Conservation (phyloP, 2,113 vertebrate species). For the Isurus oxyrinchus region DNA sequence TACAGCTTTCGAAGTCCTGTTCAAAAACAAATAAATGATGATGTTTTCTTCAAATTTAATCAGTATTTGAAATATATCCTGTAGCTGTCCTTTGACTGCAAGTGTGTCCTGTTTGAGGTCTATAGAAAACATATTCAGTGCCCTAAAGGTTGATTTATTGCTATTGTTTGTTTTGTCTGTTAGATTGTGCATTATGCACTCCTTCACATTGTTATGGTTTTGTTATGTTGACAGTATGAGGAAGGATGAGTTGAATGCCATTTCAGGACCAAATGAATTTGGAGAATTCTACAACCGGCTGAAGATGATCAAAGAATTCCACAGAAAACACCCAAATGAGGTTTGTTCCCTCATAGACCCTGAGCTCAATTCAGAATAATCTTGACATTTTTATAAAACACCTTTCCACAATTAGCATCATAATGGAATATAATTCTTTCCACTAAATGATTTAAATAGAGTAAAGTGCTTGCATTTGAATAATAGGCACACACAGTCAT, state of each 20-base stretch:
- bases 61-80: background rate
- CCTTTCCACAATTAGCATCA: background rate
- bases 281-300: slow-evolving; percentile 95
- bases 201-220: background rate
- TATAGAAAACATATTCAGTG: background rate
- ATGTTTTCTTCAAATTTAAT: background rate
- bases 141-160: background rate
- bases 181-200: background rate
- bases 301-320: slow-evolving; percentile 96
- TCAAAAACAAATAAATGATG: background rate
- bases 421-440: background rate
- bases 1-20: background rate
- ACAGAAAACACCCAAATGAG: slow-evolving; percentile 94
- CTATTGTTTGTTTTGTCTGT: background rate
- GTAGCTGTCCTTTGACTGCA: background rate
- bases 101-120: background rate
- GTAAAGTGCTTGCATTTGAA: background rate
- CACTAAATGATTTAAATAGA: background rate
- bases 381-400: background rate
- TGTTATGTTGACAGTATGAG: slow-evolving; percentile 61
- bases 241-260: slow-evolving; percentile 87
- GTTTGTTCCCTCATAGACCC: slow-evolving; percentile 47
- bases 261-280: slow-evolving; percentile 95
- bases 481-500: background rate
- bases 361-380: background rate